Conservation (phyloP, 2,797 vertebrate genomes). For the Chrosomus eos region DNA sequence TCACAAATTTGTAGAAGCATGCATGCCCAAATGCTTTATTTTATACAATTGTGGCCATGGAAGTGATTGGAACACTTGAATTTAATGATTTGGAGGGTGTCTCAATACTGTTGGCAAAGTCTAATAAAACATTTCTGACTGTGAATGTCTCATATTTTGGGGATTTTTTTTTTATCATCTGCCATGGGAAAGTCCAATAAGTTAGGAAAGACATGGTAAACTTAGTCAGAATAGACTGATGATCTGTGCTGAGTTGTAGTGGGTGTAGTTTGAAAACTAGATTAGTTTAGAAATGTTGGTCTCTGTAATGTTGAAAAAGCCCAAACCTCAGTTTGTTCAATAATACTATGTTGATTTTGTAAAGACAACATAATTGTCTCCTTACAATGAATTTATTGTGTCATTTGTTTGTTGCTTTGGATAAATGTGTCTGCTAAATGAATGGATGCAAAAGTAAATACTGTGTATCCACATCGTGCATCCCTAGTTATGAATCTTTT, state of each 20-base stretch:
- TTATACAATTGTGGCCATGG: too few species aligned
- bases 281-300: not conserved
- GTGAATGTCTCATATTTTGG: not conserved
- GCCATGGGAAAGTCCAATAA: not conserved
- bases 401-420: slow-evolving; percentile 20
- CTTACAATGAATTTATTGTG: not conserved
- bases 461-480: not conserved
- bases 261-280: slow-evolving; percentile 19
- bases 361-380: slow-evolving; percentile 18
- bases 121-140: not conserved
- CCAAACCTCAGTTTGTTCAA: slow-evolving; percentile 1
- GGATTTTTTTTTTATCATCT: not conserved
- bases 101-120: too few species aligned
- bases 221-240: not conserved
- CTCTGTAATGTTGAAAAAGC: slow-evolving; percentile 2
- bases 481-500: not conserved
- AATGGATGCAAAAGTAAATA: not conserved
- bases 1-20: too few species aligned
- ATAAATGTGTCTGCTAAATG: slow-evolving; percentile 3
- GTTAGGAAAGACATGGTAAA: not conserved
- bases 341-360: slow-evolving; percentile 15
- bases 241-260: slow-evolving; percentile 6
- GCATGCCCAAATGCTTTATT: too few species aligned
- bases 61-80: too few species aligned
- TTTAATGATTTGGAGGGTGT: too few species aligned